Evolutionary conservation across 2,797 vertebrate species (phyloP).

Genomic region (Tamandua tetradactyla): DNA sequence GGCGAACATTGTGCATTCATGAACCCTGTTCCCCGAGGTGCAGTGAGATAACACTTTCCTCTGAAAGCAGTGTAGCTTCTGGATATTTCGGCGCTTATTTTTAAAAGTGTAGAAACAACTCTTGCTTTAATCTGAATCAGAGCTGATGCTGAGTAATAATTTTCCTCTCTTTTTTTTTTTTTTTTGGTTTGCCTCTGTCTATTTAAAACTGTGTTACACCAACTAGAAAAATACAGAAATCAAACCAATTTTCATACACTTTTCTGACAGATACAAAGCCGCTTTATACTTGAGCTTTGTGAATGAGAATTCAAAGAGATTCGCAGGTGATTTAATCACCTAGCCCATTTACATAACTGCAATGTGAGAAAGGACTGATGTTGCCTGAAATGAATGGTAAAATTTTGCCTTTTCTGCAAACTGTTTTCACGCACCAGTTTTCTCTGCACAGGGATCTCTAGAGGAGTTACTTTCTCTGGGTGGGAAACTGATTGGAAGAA

Average conservation of each 20-base stretch:
- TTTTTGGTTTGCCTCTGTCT: background rate
- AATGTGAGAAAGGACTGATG: background rate
- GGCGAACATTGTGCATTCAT: background rate
- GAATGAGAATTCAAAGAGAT: background rate
- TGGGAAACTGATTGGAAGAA: slow-evolving; percentile 34
- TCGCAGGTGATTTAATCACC: slow-evolving; percentile 15
- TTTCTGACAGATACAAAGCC: slow-evolving; percentile 20
- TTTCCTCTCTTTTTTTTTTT: background rate
- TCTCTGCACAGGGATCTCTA: background rate
- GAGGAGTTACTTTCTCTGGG: slow-evolving; percentile 2
- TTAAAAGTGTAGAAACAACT: slow-evolving; percentile 46
- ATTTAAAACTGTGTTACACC: background rate
- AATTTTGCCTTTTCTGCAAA: slow-evolving; percentile 24
- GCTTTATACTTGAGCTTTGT: slow-evolving; percentile 27
- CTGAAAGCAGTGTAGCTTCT: background rate
- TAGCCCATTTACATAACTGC: background rate
- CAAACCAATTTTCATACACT: background rate
- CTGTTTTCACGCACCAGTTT: background rate
- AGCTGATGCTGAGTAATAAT: slow-evolving; percentile 4
- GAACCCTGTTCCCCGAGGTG: background rate
- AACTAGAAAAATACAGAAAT: slow-evolving; percentile 13
- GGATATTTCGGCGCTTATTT: background rate
- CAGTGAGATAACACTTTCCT: background rate
- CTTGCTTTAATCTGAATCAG: slow-evolving; percentile 52
- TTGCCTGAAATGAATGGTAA: background rate